Conservation (phyloP, 1,140 invertebrate species). For the Streblospio benedicti region DNA sequence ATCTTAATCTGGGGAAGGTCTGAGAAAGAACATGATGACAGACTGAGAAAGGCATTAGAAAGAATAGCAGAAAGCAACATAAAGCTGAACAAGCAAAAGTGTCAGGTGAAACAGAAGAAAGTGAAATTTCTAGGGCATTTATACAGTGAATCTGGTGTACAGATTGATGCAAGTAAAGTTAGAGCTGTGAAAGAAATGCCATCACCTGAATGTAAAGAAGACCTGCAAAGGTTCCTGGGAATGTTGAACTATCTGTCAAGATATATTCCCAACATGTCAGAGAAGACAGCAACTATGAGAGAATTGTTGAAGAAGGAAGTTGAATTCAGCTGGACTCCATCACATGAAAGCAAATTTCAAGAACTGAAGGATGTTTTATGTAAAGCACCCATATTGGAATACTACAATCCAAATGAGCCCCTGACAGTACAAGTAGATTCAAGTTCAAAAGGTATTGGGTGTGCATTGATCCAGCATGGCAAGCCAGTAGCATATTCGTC, state of each 20-base stretch:
- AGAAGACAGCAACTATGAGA: background rate
- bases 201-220: conserved; percentile 18
- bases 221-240: conserved; percentile 23
- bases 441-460: conserved; percentile 37
- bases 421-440: conserved; percentile 27
- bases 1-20: conserved; percentile 4
- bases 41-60: conserved; percentile 27
- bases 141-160: conserved; percentile 37
- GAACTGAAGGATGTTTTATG: conserved; percentile 21
- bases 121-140: conserved; percentile 24
- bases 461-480: conserved; percentile 45
- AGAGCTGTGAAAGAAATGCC: conserved; percentile 30
- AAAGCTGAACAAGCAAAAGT: conserved; percentile 38
- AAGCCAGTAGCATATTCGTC: conserved; percentile 47
- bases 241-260: conserved; percentile 24
- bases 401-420: conserved; percentile 22
- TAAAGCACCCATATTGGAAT: conserved; percentile 22
- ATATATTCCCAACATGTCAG: conserved; percentile 15
- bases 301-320: conserved; percentile 3
- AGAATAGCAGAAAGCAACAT: conserved; percentile 32
- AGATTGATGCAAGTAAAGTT: conserved; percentile 39
- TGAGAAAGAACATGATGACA: background rate
- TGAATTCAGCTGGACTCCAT: conserved; percentile 5
- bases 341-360: conserved; percentile 14
- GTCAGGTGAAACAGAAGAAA: background rate